Evolutionary conservation across 2,797 vertebrate species (phyloP).

Genomic region (Halcyon chelicuti): DNA sequence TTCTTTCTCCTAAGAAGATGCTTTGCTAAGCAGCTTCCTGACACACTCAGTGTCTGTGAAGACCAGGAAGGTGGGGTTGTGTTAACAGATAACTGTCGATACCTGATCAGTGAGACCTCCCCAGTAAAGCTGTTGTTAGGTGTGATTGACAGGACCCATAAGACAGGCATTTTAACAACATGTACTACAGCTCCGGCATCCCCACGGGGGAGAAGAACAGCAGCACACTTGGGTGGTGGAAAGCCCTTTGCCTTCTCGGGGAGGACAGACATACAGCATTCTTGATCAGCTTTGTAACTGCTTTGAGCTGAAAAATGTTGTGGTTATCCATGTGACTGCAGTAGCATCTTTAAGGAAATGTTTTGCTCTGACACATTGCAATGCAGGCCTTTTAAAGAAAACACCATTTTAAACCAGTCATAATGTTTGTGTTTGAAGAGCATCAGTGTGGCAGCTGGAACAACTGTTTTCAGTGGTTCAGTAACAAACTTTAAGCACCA

Average conservation of each 20-base stretch:
- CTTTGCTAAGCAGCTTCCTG: neutral
- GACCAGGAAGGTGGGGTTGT: neutral
- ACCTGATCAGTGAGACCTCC: neutral
- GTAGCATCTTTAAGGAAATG: neutral
- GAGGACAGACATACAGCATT: neutral
- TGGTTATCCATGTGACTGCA: neutral
- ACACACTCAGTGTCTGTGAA: neutral
- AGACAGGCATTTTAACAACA: neutral
- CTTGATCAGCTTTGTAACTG: neutral
- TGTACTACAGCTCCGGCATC: neutral
- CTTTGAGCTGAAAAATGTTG: neutral
- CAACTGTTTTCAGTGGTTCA: neutral
- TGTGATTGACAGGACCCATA: neutral
- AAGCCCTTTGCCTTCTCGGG: neutral
- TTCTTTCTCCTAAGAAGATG: neutral
- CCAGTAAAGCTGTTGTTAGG: accelerated
- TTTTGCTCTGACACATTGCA: neutral
- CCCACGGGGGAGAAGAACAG: accelerated
- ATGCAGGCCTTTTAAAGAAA: neutral
- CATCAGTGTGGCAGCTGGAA: neutral
- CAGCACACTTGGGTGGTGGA: neutral
- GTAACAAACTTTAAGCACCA: neutral
- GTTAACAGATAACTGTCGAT: neutral
- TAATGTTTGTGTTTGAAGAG: neutral
- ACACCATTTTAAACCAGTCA: neutral